Evolutionary conservation across 2,888 invertebrate species (phyloP), one percentile per base, ranked within the genome.

Genomic region (Sepioteuthis lessoniana): DNA sequence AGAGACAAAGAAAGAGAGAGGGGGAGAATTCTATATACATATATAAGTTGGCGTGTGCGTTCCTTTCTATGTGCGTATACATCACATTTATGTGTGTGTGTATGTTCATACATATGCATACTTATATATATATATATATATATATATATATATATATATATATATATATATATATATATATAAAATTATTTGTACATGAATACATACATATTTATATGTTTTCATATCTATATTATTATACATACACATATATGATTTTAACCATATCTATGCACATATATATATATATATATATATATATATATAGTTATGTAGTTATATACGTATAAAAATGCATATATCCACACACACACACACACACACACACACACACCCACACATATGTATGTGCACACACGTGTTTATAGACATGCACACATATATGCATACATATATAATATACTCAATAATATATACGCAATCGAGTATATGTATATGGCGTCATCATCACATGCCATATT

Each of bases 101-200:
- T 76, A 13, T 16, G 0, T 19, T 16, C 10, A 35, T 76, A 35
- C n/a, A 16, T 76, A 76, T 76, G n/a, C 16, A 35, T 35, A 76
- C n/a, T 13, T 13, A 35, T 76, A 76, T 76, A 76, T 76, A n/a
- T 8, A 60, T 31, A 31, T 31, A 60, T 10, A 60, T 60, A 3
- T 25, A 60, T 60, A 28, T 60, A 28, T 60, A 8, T 31, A 31
- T 31, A 60, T 8, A 60, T 28, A 31, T 10, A 60, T 60, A 60
- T 31, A 60, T 90, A 90, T 90, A 90, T 31, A 90, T 90, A 90
- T 90, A 90, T 90, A 90, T 90, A 90, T 90, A 37, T 90, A 90
- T 16, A 55, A 1, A 55, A 21, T 25, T 25, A 55, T 55, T 25
- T 55, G 55, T 55, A 55, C 55, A 55, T 25, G 55, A 55, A 55